These are phyloP conservation scores for Teleogryllus oceanicus DNA, from an alignment of 2,888 invertebrate species.

Conservation along the genomic window DNA sequence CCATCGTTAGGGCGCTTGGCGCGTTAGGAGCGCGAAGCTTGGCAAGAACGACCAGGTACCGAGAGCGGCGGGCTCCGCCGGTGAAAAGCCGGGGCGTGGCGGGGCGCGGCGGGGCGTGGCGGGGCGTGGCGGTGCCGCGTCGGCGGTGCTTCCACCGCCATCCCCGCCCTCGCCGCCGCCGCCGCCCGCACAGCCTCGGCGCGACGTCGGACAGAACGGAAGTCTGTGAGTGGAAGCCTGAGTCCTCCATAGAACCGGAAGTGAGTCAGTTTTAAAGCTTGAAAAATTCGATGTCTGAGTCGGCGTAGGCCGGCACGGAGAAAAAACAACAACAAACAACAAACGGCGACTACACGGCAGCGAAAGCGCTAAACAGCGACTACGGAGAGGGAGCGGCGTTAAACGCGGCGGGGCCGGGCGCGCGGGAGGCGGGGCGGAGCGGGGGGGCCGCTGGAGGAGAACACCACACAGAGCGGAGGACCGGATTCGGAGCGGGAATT, in stretches of 20 bases:
- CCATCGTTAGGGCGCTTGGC: not conserved
- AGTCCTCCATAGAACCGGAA: not conserved
- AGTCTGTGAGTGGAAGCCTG: constrained; percentile 9
- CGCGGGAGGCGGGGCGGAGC: not conserved
- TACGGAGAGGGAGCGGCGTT: not conserved
- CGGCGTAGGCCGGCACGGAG: not conserved
- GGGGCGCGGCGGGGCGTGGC: no score
- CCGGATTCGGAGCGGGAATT: no score
- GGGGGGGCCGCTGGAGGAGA: no score
- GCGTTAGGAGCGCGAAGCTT: not conserved
- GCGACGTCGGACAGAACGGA: not conserved
- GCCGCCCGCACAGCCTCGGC: no score
- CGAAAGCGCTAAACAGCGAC: not conserved
- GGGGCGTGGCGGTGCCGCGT: no score
- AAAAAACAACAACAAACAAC: not conserved
- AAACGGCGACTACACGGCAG: not conserved
- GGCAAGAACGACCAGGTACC: constrained; percentile 18
- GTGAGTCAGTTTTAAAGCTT: constrained; percentile 7
- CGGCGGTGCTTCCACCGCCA: no score
- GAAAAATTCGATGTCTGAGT: constrained; percentile 18
- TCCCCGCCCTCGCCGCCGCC: no score
- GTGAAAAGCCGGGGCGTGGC: no score
- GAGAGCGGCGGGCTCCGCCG: not conserved
- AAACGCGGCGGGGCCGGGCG: not conserved
- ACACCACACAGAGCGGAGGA: no score